Evolutionary conservation across 2,797 vertebrate genomes (phyloP), one percentile per base, ranked within the genome.

Genomic region (Halcyon badia): DNA sequence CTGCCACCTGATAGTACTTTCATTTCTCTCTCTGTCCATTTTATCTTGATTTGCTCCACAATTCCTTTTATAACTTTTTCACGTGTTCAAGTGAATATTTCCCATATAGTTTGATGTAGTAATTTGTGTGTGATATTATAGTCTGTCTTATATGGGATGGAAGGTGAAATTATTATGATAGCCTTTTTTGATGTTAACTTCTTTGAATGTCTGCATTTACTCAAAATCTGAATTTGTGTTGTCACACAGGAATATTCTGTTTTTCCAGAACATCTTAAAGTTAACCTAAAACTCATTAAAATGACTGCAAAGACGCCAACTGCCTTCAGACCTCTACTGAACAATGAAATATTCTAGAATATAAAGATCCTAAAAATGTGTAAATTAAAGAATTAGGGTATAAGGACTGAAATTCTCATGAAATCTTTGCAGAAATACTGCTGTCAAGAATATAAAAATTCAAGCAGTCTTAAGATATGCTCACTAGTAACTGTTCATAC

Each of bases 221-320:
- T 78, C 48, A 73, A 86, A 83, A 86, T 64, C 57, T 73, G 71
- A 88, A 94, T 77, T 79, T 80, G 9, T 71, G 3, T 66, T 86
- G 5, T 68, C 48, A 88, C 2, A 5, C 26, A 81, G 65, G 42
- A 88, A 81, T 68, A 71, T 3, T 73, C 31, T 39, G 4, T 18
- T 83, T 86, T 56, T 33, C 19, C 73, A 86, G 44, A 83, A 71
- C 26, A 60, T 18, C 33, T 3, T 70, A 41, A 64, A 44, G 37
- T 84, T 90, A 65, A 90, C 41, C 37, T 28, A 86, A 86, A 93
- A 9, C 57, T 89, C 70, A 61, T 86, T 81, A 90, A 84, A 90
- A 72, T 49, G 37, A 65, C 14, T 41, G 33, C 22, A 65, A 81
- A 92, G 26, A 81, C 61, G 31, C 8, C 57, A 86, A 46, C 5